These are phyloP conservation scores for Schizothorax lantsangensis DNA, from an alignment of 2,797 vertebrate genomes.

Conservation along the genomic window DNA sequence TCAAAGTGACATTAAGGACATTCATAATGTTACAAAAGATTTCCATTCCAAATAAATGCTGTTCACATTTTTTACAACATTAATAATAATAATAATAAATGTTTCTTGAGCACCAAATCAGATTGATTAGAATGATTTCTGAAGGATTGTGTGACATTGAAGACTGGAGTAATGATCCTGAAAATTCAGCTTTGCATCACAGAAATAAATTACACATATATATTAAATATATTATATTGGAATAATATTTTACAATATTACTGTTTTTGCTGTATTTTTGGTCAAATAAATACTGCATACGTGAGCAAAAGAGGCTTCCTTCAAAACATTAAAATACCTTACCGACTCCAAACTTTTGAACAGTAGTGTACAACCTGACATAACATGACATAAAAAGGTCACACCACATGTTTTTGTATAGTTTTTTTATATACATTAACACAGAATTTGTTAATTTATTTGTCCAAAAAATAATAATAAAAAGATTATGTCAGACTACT, in stretches of 20 bases:
- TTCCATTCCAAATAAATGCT: background rate
- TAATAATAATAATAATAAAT: background rate
- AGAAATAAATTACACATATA: background rate
- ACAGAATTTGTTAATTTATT: background rate
- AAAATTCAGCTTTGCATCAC: background rate
- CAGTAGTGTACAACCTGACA: background rate
- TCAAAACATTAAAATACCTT: background rate
- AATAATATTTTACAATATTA: background rate
- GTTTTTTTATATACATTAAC: background rate
- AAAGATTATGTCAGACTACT: background rate
- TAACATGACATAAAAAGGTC: background rate
- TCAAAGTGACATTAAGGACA: background rate
- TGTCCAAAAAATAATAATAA: background rate
- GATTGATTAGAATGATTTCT: background rate
- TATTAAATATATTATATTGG: background rate
- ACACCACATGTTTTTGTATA: background rate
- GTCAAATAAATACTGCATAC: background rate
- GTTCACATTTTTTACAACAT: background rate
- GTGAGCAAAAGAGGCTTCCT: background rate
- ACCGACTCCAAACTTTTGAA: background rate
- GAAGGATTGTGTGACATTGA: background rate
- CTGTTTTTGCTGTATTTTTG: background rate
- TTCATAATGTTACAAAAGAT: background rate
- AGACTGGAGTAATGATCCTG: background rate
- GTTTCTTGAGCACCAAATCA: background rate